phyloP scores from a whole-genome alignment of 2,888 invertebrate genomes.

The Ophioninae sp. region DNA sequence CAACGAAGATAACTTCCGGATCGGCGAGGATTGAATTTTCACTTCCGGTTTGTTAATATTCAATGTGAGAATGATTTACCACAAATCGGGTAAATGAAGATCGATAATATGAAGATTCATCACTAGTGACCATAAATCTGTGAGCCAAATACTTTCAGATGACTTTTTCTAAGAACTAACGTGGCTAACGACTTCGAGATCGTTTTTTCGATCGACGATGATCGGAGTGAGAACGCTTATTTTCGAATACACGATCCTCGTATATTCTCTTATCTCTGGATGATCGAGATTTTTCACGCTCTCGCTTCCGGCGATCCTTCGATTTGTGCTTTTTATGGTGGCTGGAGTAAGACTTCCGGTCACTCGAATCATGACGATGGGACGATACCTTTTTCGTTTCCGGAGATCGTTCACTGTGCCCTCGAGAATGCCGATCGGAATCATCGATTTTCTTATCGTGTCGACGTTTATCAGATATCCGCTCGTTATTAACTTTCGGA shows the following conservation, averaged over 20 bases:
- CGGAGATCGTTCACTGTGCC: background rate
- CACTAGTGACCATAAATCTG: no score
- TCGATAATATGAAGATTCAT: no score
- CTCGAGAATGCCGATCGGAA: background rate
- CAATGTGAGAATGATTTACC: no score
- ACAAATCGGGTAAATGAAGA: no score
- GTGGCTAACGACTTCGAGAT: no score
- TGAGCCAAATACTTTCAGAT: no score
- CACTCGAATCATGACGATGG: conserved; percentile 12
- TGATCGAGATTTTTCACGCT: conserved; percentile 34
- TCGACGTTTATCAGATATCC: conserved; percentile 33
- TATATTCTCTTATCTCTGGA: conserved; percentile 34
- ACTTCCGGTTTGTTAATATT: no score
- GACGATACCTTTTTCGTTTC: background rate
- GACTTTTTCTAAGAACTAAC: no score
- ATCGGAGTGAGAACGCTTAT: conserved; percentile 22
- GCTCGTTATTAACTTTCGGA: background rate
- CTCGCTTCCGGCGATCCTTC: conserved; percentile 35
- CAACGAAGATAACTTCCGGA: no score
- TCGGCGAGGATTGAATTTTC: no score
- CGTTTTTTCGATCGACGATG: conserved; percentile 53
- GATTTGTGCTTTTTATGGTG: conserved; percentile 58
- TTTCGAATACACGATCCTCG: conserved; percentile 9
- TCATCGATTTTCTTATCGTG: conserved; percentile 3
- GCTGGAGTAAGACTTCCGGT: conserved; percentile 45